These are phyloP conservation scores for Nycteola revayana DNA, from an alignment of 2,888 invertebrate genomes.

Conservation along the genomic window DNA sequence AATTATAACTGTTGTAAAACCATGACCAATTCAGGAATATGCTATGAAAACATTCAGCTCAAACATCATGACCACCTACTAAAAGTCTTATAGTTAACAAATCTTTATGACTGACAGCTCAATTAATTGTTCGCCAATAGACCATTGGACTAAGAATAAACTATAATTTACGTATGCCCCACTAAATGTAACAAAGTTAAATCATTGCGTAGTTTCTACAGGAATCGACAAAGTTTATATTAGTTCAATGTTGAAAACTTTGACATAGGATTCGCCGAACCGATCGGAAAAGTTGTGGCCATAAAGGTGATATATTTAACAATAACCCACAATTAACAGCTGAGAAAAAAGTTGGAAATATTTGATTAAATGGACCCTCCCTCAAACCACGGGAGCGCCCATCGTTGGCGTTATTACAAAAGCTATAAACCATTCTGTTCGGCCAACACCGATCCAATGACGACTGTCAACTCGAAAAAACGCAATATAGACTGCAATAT, in stretches of 20 bases:
- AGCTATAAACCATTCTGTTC: slow-evolving; percentile 54
- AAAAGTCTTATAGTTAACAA: slow-evolving; percentile 36
- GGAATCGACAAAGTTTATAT: no score
- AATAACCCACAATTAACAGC: not conserved
- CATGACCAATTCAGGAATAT: not conserved
- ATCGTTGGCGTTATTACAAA: slow-evolving; percentile 48
- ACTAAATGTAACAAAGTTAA: no score
- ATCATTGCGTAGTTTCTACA: no score
- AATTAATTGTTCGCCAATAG: slow-evolving; percentile 29
- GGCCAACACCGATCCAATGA: slow-evolving; percentile 38
- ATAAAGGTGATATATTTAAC: no score
- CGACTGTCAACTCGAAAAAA: slow-evolving; percentile 58
- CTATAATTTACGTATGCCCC: no score
- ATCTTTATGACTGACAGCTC: slow-evolving; percentile 48
- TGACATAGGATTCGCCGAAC: no score
- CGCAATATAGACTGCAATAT: slow-evolving; percentile 57
- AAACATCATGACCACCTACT: slow-evolving; percentile 25
- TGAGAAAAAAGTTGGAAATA: slow-evolving; percentile 1
- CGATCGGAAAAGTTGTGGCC: no score
- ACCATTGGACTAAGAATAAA: no score
- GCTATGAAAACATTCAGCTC: slow-evolving; percentile 18
- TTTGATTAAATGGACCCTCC: not conserved
- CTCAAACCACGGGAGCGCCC: slow-evolving; percentile 8
- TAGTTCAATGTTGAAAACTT: no score
- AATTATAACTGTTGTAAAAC: no score